Conservation (phyloP, 92 coral and sea anemone genomes). For the Umimayanthus chanpuru region DNA sequence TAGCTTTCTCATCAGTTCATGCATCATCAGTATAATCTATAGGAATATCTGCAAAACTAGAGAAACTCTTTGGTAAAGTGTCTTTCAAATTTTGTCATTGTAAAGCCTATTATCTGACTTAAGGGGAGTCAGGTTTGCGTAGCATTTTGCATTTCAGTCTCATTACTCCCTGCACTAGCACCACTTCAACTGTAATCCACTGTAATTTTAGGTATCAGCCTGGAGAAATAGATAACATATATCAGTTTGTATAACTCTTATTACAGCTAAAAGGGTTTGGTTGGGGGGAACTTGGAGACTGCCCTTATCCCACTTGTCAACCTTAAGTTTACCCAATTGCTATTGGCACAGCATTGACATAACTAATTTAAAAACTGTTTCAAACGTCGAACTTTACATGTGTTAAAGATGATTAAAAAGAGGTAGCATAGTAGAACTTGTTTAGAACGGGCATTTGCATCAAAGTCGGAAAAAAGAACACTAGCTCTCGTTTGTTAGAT, state of each 20-base stretch:
- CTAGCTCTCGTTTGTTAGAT: background rate
- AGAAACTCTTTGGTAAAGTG: too few species aligned
- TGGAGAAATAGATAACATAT: background rate
- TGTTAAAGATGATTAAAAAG: background rate
- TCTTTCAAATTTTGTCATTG: too few species aligned
- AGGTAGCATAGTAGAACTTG: background rate
- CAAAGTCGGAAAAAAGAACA: background rate
- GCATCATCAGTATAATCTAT: too few species aligned
- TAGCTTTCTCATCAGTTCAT: too few species aligned
- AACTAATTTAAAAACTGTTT: too few species aligned
- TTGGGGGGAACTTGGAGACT: background rate
- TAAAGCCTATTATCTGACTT: too few species aligned
- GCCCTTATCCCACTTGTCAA: conserved; percentile 1
- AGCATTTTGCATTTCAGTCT: background rate
- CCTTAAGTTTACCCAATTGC: background rate
- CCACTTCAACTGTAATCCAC: background rate
- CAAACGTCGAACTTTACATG: background rate
- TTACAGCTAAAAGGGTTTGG: too few species aligned
- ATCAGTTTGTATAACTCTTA: background rate
- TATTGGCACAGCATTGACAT: background rate
- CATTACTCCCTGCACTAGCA: background rate
- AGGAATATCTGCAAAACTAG: too few species aligned
- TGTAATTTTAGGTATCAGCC: background rate
- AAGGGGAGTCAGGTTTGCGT: too few species aligned
- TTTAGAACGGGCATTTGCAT: background rate